Conservation (phyloP, 2,113 vertebrate species). For the Condylura cristata region DNA sequence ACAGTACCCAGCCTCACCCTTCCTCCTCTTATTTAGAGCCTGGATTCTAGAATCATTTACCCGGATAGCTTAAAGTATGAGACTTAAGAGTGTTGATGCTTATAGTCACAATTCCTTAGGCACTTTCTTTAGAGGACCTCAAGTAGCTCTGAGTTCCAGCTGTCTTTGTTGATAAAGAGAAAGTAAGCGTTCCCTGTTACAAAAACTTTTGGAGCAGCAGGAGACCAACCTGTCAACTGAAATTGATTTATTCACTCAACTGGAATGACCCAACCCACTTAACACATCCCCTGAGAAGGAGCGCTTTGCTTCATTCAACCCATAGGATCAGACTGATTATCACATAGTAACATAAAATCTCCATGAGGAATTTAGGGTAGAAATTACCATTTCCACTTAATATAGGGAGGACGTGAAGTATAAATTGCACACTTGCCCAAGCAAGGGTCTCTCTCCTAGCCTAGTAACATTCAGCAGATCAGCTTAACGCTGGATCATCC, state of each 20-base stretch:
- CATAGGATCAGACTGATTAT: slow-evolving; percentile 30
- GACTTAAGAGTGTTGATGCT: background rate
- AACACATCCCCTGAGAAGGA: background rate
- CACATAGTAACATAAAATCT: background rate
- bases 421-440: background rate
- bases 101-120: background rate
- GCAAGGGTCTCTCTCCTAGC: background rate
- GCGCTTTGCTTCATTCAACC: background rate
- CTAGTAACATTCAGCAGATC: background rate
- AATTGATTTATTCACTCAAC: slow-evolving; percentile 63
- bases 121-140: slow-evolving; percentile 3
- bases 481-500: background rate
- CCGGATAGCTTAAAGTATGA: background rate
- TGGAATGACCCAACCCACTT: slow-evolving; percentile 49
- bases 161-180: slow-evolving; percentile 41
- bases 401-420: background rate
- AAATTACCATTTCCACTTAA: background rate
- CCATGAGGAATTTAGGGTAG: background rate
- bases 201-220: slow-evolving; percentile 55
- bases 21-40: background rate
- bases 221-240: slow-evolving; percentile 56
- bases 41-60: background rate
- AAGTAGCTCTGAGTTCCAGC: background rate
- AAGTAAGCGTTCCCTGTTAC: slow-evolving; percentile 42
- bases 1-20: background rate